Base-by-base conservation (phyloP, 2,113 vertebrate genomes). In the Holacanthus passer region DNA sequence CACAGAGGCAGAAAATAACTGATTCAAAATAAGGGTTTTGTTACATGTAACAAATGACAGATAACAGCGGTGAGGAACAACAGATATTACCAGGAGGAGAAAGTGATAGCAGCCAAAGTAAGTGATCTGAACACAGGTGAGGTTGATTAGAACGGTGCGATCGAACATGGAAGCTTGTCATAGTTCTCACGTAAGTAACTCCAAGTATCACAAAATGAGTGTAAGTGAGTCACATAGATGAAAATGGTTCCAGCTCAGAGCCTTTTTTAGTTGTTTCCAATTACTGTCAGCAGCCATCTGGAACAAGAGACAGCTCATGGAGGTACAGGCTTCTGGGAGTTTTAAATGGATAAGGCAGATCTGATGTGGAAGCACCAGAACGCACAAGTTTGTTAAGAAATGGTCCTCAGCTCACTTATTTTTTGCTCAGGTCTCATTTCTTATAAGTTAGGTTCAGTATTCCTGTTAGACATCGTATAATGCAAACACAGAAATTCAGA, bases 251-350 rank as follows among this genome's bases (percentile, higher is more conserved):
- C 79, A 79, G 73, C 70, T 88, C 85, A 86, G 69, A 88, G 83
- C 32, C 35, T 83, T 86, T 87, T 88, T 76, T 74, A 76, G 72
- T 86, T 83, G 74, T 82, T 86, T 78, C 79, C 86, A 91, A 87
- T 92, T 88, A 87, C 77, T 83, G 77, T 73, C 77, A 63, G 84
- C 87, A 85, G 77, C 82, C 79, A 88, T 80, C 79, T 88, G 87
- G 85, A 89, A 90, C 89, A 73, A 83, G 76, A 77, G 68, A 55
- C 77, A 81, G 62, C 62, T 83, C 63, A 56, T 66, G 72, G 67
- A 78, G 72, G 77, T 76, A 4, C 16, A 7, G 77, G 63, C 65
- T 72, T 64, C 22, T 53, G 64, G 66, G 62, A 82, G 81, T 70
- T 81, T 83, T 67, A 37, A 83, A 76, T 27, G 62, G 45, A 77